phyloP scores from a whole-genome alignment of 2,797 vertebrate species.

The Gephyroberyx darwinii region DNA sequence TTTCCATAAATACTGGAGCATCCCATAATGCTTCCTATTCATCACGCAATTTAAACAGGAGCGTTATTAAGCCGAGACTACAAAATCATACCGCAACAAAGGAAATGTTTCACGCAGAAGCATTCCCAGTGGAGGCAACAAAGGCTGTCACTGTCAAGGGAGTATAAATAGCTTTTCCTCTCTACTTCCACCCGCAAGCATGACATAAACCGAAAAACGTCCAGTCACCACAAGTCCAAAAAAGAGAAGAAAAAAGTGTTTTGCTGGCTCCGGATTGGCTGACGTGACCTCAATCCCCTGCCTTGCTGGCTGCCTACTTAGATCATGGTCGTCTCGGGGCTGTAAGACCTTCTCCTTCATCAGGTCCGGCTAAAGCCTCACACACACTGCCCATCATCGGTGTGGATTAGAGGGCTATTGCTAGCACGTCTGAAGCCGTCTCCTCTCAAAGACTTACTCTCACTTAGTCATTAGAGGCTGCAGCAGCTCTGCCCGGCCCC shows the following conservation, averaged over 20 bases:
- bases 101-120: background rate
- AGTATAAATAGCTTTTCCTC: background rate
- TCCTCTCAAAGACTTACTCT: conserved; percentile 25
- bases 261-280: conserved; percentile 35
- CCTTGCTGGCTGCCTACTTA: conserved; percentile 40
- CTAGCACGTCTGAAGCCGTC: conserved; percentile 22
- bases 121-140: background rate
- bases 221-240: conserved; percentile 8
- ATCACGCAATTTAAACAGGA: background rate
- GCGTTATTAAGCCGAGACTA: background rate
- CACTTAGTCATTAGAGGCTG: conserved; percentile 29
- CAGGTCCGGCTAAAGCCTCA: conserved; percentile 51
- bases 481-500: background rate
- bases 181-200: background rate
- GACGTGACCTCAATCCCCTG: conserved; percentile 68
- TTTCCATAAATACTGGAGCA: conserved; percentile 1
- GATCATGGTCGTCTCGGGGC: conserved; percentile 41
- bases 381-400: conserved; percentile 28
- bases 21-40: background rate
- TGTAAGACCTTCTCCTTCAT: conserved; percentile 44
- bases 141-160: background rate
- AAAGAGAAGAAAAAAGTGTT: too few relatives aligned
- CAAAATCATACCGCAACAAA: background rate
- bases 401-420: conserved; percentile 51
- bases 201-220: background rate